Percentiles rank a stretch among this genome's conserved stretches.
phyloP scores from a whole-genome alignment of 2,888 invertebrate species.

The Yponomeuta cagnagella region DNA sequence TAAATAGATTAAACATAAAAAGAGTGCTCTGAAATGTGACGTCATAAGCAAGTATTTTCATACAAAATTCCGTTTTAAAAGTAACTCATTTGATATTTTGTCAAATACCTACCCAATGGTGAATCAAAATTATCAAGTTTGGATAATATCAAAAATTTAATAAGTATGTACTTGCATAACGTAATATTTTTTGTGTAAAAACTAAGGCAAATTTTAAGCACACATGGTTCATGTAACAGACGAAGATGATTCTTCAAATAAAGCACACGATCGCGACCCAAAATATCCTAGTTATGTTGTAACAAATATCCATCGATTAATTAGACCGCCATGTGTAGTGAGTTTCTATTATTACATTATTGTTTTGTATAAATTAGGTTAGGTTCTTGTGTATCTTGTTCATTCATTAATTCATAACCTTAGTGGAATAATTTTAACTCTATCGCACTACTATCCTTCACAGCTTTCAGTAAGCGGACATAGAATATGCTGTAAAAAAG shows the following conservation, averaged over 20 bases:
- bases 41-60: too few species aligned
- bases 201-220: neutral
- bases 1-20: too few species aligned
- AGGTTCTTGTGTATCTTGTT: too few species aligned
- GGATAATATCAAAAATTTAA: too few species aligned
- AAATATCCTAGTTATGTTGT: neutral
- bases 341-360: neutral
- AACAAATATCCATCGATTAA: neutral
- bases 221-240: neutral
- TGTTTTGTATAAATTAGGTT: too few species aligned
- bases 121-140: neutral
- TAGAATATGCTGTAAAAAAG: neutral
- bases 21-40: too few species aligned
- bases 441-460: neutral
- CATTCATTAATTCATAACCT: too few species aligned
- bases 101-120: too few species aligned
- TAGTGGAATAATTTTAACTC: too few species aligned
- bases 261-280: neutral
- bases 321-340: neutral
- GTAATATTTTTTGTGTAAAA: neutral
- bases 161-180: neutral
- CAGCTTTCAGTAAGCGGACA: neutral
- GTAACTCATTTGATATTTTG: too few species aligned
- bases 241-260: neutral
- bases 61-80: too few species aligned